These are phyloP conservation scores for Andrena dorsata DNA, from an alignment of 2,888 invertebrate genomes.

Conservation along the genomic window DNA sequence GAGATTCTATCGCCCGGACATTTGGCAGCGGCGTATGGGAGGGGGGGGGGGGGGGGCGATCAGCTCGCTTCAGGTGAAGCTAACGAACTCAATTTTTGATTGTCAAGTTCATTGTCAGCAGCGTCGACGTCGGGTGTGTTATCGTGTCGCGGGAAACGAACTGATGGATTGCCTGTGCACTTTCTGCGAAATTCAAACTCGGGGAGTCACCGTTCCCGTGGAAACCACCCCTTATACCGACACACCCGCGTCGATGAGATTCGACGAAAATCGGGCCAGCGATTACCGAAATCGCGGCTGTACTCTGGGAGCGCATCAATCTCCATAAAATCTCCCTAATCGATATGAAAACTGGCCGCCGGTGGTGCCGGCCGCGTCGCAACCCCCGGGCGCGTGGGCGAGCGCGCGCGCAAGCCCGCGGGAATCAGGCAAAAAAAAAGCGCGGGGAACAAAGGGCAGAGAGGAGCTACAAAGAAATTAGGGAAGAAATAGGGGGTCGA, in stretches of 20 bases:
- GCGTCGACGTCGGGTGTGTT: no score
- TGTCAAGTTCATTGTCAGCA: background rate
- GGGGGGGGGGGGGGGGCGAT: background rate
- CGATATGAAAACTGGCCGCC: conserved; percentile 55
- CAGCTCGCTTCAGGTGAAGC: background rate
- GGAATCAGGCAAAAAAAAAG: conserved; percentile 19
- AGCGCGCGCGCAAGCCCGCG: conserved; percentile 9
- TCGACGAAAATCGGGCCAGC: background rate
- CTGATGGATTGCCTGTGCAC: no score
- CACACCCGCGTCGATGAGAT: background rate
- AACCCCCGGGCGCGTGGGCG: conserved; percentile 20
- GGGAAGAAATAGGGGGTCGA: conserved; percentile 57
- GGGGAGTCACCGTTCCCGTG: no score
- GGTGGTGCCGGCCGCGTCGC: conserved; percentile 20
- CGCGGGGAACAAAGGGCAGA: conserved; percentile 42
- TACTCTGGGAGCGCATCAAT: background rate
- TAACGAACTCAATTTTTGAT: background rate
- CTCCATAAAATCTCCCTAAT: conserved; percentile 43
- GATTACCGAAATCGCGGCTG: background rate
- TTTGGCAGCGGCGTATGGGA: background rate
- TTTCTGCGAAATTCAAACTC: no score
- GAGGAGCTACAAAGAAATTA: conserved; percentile 62
- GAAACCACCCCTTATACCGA: no score
- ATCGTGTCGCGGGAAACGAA: no score
- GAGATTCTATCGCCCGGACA: background rate